phyloP scores from a whole-genome alignment of 2,888 invertebrate species.

The Mantis religiosa region DNA sequence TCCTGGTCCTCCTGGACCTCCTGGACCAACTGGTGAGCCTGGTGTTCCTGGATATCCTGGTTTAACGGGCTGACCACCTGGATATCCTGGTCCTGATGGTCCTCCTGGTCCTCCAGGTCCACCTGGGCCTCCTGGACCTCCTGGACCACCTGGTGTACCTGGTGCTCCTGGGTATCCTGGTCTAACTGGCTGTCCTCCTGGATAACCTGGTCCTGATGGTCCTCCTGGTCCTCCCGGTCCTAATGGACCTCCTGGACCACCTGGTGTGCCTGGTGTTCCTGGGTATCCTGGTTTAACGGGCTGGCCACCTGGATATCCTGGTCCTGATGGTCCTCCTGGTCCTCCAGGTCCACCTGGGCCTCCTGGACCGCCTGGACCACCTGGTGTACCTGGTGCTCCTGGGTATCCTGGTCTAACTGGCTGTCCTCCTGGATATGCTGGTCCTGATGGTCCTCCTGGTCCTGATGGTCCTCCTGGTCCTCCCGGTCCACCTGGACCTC shows the following conservation, averaged over 20 bases:
- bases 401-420: constrained; percentile 32
- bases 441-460: constrained; percentile 41
- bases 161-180: constrained; percentile 34
- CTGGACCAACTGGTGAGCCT: constrained; percentile 38
- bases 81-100: constrained; percentile 22
- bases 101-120: constrained; percentile 39
- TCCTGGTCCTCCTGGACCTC: constrained; percentile 34
- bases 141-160: constrained; percentile 24
- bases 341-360: constrained; percentile 35
- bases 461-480: constrained; percentile 41
- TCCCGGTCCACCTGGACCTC: constrained; percentile 33
- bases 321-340: constrained; percentile 37
- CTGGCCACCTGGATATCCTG: constrained; percentile 34
- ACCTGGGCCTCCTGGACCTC: constrained; percentile 26
- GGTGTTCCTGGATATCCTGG: constrained; percentile 35
- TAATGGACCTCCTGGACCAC: constrained; percentile 23
- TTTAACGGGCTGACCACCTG: constrained; percentile 13
- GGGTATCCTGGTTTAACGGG: constrained; percentile 25
- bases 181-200: constrained; percentile 32
- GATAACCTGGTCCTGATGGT: constrained; percentile 28
- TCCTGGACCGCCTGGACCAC: constrained; percentile 20
- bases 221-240: constrained; percentile 37
- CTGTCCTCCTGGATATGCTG: constrained; percentile 18
- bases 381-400: constrained; percentile 30
- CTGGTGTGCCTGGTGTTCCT: constrained; percentile 20